Percentiles rank a stretch among this genome's conserved stretches.
Conservation (phyloP, 2,113 vertebrate species). For the Silurus glanis region DNA sequence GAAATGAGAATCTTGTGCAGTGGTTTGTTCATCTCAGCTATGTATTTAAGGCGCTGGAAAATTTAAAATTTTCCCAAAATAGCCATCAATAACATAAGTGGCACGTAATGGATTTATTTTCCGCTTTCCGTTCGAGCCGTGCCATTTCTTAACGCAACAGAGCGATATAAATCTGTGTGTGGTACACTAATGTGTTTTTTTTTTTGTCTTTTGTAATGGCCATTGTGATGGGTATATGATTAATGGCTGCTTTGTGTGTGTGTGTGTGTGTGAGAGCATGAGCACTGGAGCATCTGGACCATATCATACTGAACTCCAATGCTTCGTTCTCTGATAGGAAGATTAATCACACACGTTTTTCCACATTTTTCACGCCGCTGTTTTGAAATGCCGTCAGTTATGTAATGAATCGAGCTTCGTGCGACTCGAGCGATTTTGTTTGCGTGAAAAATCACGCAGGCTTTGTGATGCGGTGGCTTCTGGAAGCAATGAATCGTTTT, state of each 20-base stretch:
- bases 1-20: neutral
- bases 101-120: neutral
- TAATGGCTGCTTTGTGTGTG: neutral
- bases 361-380: neutral
- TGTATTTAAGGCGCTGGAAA: neutral
- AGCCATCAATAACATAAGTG: neutral
- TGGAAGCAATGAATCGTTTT: constrained; percentile 38
- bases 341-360: constrained; percentile 9
- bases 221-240: neutral
- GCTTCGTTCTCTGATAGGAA: constrained; percentile 15
- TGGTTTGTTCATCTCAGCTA: neutral
- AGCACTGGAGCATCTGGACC: constrained; percentile 8
- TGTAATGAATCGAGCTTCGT: neutral
- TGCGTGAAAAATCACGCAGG: neutral
- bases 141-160: neutral
- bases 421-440: too few species aligned
- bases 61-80: constrained; percentile 19
- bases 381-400: neutral
- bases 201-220: constrained; percentile 3
- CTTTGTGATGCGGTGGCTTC: constrained; percentile 14
- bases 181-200: neutral
- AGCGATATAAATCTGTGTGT: neutral
- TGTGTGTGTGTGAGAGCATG: neutral
- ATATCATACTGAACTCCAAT: neutral
- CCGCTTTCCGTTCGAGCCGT: neutral